Base-by-base conservation (phyloP, 2,797 vertebrate genomes). In the Taeniopygia guttata region DNA sequence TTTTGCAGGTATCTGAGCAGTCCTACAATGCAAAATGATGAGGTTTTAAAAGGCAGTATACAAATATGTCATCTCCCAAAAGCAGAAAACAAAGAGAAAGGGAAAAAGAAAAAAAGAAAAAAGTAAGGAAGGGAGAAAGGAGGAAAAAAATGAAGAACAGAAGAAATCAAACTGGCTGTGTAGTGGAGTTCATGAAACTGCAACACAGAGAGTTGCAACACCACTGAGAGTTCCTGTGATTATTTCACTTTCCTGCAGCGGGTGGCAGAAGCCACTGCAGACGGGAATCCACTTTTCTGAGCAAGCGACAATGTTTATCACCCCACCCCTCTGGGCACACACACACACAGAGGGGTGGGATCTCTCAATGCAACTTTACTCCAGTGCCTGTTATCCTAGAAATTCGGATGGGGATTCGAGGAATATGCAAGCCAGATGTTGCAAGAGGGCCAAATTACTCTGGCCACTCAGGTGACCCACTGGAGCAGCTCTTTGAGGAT, bases 21-120 rank as follows among this genome's bases (percentile, higher is more conserved):
- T 26, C 11, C 36, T 48, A 38, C 19, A 48, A 29, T 9, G 51
- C 27, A 88, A 90, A 90, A 69, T 14, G 16, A 18, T 40, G 55
- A 87, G 18, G 22, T 56, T 91, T 54, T 58, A 58, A 19, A 30
- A 73, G 18, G 9, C 13, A 9, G 4, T 38, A 30, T 19, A 60
- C 2, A 60, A 52, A 60, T n/a, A 66, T 1, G 5, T 20, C 25
- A 27, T 62, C 17, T 56, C 34, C 4, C 3, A 42, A 55, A 68
- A 52, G 9, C 54, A 9, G 3, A 25, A 29, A 34, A 62, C 3
- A 21, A 29, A 17, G 26, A 12, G 2, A 20, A 6, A 5, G 17
- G 2, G 3, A 4, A 1, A 6, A 8, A 38, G 11, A 19, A 1
- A 13, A 22, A 16, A 1, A 7, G 32, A 48, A 9, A 34, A 34